Evolutionary conservation across 2,797 vertebrate species (phyloP), one percentile per base, ranked within the genome.

Genomic region (Paguma larvata): DNA sequence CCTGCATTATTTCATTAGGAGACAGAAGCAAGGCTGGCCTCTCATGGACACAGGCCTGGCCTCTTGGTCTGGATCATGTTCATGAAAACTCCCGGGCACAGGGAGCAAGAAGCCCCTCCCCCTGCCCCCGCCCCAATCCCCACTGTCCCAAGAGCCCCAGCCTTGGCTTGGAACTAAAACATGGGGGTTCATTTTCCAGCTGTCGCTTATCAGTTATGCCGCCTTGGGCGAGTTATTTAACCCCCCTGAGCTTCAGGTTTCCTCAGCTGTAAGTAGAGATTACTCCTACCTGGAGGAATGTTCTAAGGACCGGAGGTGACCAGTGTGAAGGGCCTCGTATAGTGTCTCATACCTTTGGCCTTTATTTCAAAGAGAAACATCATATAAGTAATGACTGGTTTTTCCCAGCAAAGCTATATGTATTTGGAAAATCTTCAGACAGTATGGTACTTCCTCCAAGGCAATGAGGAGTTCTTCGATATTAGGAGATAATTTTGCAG

Each of bases 321-420:
- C 32, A 6, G 0, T 1, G 7, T 4, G 19, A 62, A 46, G 30
- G 3, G 15, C 83, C 18, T 1, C 2, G 3, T 1, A 0, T 13
- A 4, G 25, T 30, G 91, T 46, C 73, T 75, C 63, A 14, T 4
- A 7, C 19, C 5, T 5, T 2, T 0, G 19, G 63, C 62, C n/a
- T 27, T 44, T 12, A 62, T 44, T 38, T 6, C 65, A 13, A 53
- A 83, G 38, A 68, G 70, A 68, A 90, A 18, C 56, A n/a, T 9
- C 8, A 0, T 3, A 8, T 19, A 23, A 56, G 62, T 19, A 23
- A 7, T 13, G 12, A 41, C 30, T 9, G 13, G 0, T 48, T 1
- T 48, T 59, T 13, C 9, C n/a, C 14, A 16, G 75, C 25, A 51
- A 53, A 68, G 89, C 9, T 14, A 19, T 1, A 1, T 0, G 1